Evolutionary conservation across 1,140 invertebrate genomes (phyloP).

Genomic region (Ptiloglossa arizonensis): DNA sequence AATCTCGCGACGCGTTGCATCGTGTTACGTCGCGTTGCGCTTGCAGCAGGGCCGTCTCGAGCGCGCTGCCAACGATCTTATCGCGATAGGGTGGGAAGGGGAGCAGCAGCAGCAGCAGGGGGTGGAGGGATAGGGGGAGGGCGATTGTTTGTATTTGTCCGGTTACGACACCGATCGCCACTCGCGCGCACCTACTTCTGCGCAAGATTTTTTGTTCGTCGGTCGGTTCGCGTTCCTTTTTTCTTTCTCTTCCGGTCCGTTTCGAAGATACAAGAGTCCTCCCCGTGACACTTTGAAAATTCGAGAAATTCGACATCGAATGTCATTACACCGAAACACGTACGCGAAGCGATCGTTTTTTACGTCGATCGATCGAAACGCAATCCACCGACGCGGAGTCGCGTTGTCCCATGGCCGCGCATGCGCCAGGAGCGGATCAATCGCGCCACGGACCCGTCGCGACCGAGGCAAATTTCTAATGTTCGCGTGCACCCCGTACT

Average conservation of each 20-base stretch:
- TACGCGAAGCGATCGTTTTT: too few species aligned
- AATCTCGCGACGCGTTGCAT: conserved; percentile 54
- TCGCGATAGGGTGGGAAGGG: not conserved
- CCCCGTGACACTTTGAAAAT: too few species aligned
- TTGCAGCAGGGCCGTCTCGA: conserved; percentile 41
- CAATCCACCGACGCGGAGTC: conserved; percentile 16
- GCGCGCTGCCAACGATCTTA: conserved; percentile 27
- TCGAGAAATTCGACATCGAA: too few species aligned
- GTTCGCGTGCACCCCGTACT: conserved; percentile 13
- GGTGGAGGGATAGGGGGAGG: not conserved
- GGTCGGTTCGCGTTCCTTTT: not conserved
- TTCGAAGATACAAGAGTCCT: too few species aligned
- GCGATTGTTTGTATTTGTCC: conserved; percentile 41
- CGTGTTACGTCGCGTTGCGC: conserved; percentile 58
- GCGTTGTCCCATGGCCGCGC: conserved; percentile 21
- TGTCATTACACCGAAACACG: too few species aligned
- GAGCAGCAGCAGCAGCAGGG: too few species aligned
- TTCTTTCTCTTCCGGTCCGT: not conserved
- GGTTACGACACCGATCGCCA: conserved; percentile 14
- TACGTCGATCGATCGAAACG: conserved; percentile 40
- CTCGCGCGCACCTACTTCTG: conserved; percentile 1
- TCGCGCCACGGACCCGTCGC: conserved; percentile 22
- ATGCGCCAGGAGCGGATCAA: conserved; percentile 57
- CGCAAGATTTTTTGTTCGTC: not conserved
- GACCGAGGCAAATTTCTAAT: conserved; percentile 21